Conservation (phyloP, 2,888 invertebrate genomes). For the Eristalinus sepulchralis region DNA sequence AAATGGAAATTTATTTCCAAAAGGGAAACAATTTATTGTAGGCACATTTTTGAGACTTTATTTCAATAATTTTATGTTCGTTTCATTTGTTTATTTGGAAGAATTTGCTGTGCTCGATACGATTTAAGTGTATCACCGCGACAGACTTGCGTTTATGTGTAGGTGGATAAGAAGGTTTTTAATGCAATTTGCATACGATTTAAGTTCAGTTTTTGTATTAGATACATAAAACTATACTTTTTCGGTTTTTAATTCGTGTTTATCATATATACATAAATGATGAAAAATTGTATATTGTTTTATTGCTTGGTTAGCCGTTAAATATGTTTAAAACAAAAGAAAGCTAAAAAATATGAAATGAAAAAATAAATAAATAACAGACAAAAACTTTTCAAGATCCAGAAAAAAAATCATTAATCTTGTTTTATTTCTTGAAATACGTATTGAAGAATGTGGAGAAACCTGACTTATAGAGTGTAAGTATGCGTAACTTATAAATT, state of each 20-base stretch:
- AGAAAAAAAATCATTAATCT: neutral
- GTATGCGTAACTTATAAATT: too few species aligned
- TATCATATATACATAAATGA: conserved; percentile 32
- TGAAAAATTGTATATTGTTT: conserved; percentile 54
- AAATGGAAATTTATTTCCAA: conserved; percentile 36
- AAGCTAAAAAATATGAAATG: conserved; percentile 41
- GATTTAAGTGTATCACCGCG: neutral
- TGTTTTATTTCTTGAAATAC: neutral
- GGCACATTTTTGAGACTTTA: conserved; percentile 19
- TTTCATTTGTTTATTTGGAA: neutral
- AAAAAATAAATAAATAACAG: conserved; percentile 63
- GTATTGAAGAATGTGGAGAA: too few species aligned
- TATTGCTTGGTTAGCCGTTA: conserved; percentile 67
- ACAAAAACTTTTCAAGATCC: conserved; percentile 65
- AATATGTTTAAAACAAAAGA: conserved; percentile 56
- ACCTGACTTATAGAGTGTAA: too few species aligned
- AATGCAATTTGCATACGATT: conserved; percentile 24
- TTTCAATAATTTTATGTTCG: neutral
- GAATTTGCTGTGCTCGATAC: neutral
- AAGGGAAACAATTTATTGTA: conserved; percentile 58
- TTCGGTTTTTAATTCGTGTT: conserved; percentile 39
- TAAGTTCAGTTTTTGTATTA: conserved; percentile 40
- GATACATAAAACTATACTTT: conserved; percentile 18
- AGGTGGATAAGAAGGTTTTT: neutral
- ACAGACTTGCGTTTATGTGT: neutral